Evolutionary conservation across 2,113 vertebrate species (phyloP), one percentile per base, ranked within the genome.

Genomic region (Microtus ochrogaster): DNA sequence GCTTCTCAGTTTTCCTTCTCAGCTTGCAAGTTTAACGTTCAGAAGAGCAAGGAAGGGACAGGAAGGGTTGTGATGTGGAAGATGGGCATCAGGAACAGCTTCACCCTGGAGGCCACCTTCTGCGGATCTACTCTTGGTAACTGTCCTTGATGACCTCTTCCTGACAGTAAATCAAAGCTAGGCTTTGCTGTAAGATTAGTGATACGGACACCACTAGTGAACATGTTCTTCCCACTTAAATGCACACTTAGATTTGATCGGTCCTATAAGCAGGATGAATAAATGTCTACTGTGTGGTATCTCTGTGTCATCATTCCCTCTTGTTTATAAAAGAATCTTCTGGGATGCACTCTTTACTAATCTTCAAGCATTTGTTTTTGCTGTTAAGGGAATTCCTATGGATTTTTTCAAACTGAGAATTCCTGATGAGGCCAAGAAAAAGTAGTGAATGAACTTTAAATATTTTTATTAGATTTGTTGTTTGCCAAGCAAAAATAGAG

Each of bases 51-150:
- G 97, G 96, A 97, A 68, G 98, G 98, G 58, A 99, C 98, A 52
- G 98, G 98, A 39, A 98, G 98, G 55, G 98, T 99, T 86, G 98
- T 98, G 6, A 98, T 98, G 98, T 99, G 98, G 98, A 99, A 98
- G 96, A 98, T 99, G 98, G 98, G 98, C 7, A 98, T 99, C 97
- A 97, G 93, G n/a, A 99, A 99, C 98, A 99, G 99, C 94, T 99
- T 99, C 88, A 99, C 99, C 47, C 96, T 99, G 97, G 98, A 99
- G 96, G 98, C 98, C n/a, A 98, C 98, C 52, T 94, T 99, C 78
- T 99, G 98, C 95, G 98, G 98, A 47, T 99, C 98, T 70, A 98
- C 97, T 81, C 79, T 99, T 76, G 98, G 98, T 99, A 97, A 98
- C 28, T n/a, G 22, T 79, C 79, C 77, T 97, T 47, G 2, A 91